Evolutionary conservation across 2,888 invertebrate species (phyloP).

Genomic region (Amblyjoppa fuscipennis): DNA sequence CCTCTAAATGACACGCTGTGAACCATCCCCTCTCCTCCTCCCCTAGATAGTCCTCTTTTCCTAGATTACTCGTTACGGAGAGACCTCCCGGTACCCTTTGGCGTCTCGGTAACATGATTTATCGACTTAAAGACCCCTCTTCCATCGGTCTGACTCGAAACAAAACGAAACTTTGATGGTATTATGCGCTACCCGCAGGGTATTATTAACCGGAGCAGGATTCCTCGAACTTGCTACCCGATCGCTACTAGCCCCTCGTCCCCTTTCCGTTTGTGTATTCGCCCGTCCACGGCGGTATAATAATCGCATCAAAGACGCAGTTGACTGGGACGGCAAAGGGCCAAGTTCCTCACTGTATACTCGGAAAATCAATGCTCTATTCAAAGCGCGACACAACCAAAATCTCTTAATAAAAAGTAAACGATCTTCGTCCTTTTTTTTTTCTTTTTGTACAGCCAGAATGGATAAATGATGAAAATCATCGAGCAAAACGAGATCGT

Average conservation of each 20-base stretch:
- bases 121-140: slow-evolving; percentile 62
- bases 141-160: slow-evolving; percentile 31
- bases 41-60: slow-evolving; percentile 15
- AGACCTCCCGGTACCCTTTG: not conserved
- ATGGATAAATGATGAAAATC: not conserved
- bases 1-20: slow-evolving; percentile 10
- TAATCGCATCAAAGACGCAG: slow-evolving; percentile 35
- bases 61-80: not conserved
- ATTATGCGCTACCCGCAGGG: slow-evolving; percentile 40
- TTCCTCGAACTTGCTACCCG: slow-evolving; percentile 31
- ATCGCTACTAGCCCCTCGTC: not conserved
- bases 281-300: not conserved
- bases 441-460: not conserved
- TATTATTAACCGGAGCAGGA: slow-evolving; percentile 47
- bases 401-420: not conserved
- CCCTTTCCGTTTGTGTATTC: slow-evolving; percentile 12
- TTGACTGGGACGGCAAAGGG: not conserved
- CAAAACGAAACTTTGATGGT: slow-evolving; percentile 41
- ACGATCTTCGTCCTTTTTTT: not conserved
- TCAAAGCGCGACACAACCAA: not conserved
- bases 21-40: slow-evolving; percentile 58
- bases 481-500: slow-evolving; percentile 37
- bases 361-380: slow-evolving; percentile 8
- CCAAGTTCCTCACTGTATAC: not conserved
- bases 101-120: slow-evolving; percentile 70